A percentile compares a stretch with the other conserved stretches of the same genome.
Evolutionary conservation across 1,140 invertebrate genomes (phyloP).

Genomic region (Aphelenchoides avenae): DNA sequence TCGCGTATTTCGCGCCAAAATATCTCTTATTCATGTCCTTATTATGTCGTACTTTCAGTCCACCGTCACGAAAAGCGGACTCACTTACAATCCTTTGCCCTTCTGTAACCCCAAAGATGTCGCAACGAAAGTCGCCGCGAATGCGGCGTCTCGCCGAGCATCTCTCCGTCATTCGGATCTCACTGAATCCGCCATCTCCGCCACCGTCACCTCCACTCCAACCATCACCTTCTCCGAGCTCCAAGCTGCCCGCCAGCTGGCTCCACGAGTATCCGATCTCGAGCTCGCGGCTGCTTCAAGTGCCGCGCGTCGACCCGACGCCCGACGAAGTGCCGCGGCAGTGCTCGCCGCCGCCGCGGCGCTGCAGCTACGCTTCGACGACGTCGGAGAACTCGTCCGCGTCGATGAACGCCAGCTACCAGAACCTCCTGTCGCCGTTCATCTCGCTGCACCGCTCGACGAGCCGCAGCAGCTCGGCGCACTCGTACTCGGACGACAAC

Average conservation of each 20-base stretch:
- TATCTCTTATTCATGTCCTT: no score
- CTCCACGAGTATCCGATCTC: slow-evolving; percentile 4
- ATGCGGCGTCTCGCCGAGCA: slow-evolving; percentile 43
- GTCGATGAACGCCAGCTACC: slow-evolving; percentile 40
- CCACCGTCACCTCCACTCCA: slow-evolving; percentile 29
- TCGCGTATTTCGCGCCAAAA: no score
- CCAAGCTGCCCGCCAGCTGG: slow-evolving; percentile 2
- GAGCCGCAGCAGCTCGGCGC: no score
- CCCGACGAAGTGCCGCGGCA: slow-evolving; percentile 24
- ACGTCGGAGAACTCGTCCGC: slow-evolving; percentile 39
- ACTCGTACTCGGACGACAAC: no score
- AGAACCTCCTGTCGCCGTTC: slow-evolving; percentile 41
- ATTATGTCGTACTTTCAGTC: no score
- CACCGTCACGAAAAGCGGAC: no score
- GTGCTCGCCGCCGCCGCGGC: slow-evolving; percentile 44
- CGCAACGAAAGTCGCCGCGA: slow-evolving; percentile 18
- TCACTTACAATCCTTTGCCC: no score
- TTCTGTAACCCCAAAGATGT: no score
- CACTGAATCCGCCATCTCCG: slow-evolving; percentile 37
- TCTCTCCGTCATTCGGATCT: slow-evolving; percentile 43
- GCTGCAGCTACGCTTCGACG: slow-evolving; percentile 43
- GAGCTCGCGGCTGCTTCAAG: slow-evolving; percentile 31
- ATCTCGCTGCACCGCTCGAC: no score
- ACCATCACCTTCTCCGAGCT: slow-evolving; percentile 12
- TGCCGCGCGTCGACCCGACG: slow-evolving; percentile 15